A percentile compares a stretch with the other conserved stretches of the same genome.
phyloP scores from a whole-genome alignment of 1,140 invertebrate genomes.

The Drosophila pruinosa region DNA sequence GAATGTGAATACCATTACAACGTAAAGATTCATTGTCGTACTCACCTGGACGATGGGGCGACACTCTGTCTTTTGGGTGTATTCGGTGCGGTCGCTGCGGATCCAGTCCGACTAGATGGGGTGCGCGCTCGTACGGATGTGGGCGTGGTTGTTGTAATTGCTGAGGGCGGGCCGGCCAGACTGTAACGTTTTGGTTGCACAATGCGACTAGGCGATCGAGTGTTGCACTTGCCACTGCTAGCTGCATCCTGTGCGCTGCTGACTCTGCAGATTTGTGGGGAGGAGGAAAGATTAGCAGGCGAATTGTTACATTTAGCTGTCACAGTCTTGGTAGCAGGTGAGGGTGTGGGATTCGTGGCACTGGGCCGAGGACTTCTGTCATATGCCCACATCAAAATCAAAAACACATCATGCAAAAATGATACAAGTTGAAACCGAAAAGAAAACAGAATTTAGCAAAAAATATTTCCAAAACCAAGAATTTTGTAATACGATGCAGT shows the following conservation, averaged over 20 bases:
- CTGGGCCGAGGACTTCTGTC: constrained; percentile 59
- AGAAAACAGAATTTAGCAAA: constrained; percentile 42
- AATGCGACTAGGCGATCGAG: constrained; percentile 79
- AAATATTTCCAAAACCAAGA: constrained; percentile 29
- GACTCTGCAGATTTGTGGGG: constrained; percentile 70
- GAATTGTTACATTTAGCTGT: constrained; percentile 51
- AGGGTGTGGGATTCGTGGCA: constrained; percentile 20
- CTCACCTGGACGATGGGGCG: constrained; percentile 72
- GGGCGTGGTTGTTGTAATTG: constrained; percentile 26
- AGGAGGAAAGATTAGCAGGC: constrained; percentile 60
- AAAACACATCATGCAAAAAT: constrained; percentile 57
- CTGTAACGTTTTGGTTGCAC: constrained; percentile 81
- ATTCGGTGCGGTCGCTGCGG: constrained; percentile 66
- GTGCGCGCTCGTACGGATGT: constrained; percentile 58
- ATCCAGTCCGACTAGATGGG: constrained; percentile 57
- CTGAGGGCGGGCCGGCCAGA: constrained; percentile 45
- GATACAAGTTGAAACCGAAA: constrained; percentile 52
- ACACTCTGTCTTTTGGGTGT: constrained; percentile 69
- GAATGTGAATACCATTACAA: neutral
- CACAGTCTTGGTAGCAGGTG: constrained; percentile 56
- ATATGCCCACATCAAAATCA: neutral
- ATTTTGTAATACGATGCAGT: constrained; percentile 10
- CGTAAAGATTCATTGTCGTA: neutral
- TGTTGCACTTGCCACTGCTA: constrained; percentile 48
- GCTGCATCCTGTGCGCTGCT: constrained; percentile 56